Conservation (phyloP, 2,113 vertebrate species). For the Hoplias malabaricus region DNA sequence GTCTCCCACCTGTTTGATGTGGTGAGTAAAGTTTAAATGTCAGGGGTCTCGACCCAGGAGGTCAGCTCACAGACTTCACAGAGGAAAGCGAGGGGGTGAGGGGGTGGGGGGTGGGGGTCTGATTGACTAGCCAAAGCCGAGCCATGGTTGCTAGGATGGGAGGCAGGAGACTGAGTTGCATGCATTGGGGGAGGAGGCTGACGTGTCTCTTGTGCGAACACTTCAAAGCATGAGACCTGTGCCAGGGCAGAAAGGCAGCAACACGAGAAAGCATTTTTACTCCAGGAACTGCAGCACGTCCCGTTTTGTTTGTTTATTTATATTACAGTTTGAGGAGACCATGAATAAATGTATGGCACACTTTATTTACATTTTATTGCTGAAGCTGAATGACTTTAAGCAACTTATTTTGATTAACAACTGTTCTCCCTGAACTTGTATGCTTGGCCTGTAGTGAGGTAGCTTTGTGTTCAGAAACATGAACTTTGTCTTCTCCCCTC, state of each 20-base stretch:
- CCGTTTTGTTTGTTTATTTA: no score
- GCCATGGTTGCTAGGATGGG: conserved; percentile 35
- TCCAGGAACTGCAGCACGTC: not conserved
- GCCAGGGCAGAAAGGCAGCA: not conserved
- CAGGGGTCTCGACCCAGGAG: conserved; percentile 64
- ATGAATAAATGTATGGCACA: no score
- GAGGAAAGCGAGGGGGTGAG: conserved; percentile 28
- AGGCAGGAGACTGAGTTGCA: not conserved
- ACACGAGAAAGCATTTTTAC: not conserved
- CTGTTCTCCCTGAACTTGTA: not conserved
- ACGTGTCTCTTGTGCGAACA: conserved; percentile 54
- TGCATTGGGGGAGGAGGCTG: conserved; percentile 21
- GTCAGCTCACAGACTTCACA: conserved; percentile 56
- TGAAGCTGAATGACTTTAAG: no score
- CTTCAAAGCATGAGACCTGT: conserved; percentile 52
- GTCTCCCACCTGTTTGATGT: conserved; percentile 65
- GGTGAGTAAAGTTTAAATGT: conserved; percentile 69
- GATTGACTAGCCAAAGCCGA: conserved; percentile 9
- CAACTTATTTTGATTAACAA: not conserved
- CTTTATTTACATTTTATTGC: no score
- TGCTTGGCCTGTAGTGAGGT: not conserved
- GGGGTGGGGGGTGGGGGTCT: conserved; percentile 23
- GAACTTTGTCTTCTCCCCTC: conserved; percentile 33
- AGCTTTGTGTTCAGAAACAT: not conserved
- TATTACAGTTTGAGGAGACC: no score